Conservation (phyloP, 2,113 vertebrate species). For the Thalassoma bifasciatum region DNA sequence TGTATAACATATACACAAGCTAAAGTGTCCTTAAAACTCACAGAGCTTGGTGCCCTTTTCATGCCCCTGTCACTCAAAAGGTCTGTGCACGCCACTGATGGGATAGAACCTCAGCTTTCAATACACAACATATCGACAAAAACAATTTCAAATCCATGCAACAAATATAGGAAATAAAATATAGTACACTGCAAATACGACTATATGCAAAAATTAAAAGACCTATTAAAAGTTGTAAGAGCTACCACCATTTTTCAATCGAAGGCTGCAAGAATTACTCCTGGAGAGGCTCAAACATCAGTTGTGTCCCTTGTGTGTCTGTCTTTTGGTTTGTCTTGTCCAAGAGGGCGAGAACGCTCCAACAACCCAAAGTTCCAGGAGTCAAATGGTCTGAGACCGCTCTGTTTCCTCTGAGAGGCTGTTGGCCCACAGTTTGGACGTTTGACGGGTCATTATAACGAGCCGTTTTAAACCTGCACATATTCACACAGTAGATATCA, state of each 20-base stretch:
- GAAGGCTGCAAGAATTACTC: conserved; percentile 22
- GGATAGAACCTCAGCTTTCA: too few relatives aligned
- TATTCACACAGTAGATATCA: background rate
- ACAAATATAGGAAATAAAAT: too few relatives aligned
- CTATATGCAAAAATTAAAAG: too few relatives aligned
- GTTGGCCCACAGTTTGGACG: conserved; percentile 12
- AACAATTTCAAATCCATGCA: too few relatives aligned
- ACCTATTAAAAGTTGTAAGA: too few relatives aligned
- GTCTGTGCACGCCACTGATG: too few relatives aligned
- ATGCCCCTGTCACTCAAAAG: too few relatives aligned
- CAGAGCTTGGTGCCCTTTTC: too few relatives aligned
- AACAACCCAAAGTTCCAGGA: conserved; percentile 13
- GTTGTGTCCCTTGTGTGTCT: conserved; percentile 36
- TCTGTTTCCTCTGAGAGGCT: conserved; percentile 19
- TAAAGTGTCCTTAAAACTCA: too few relatives aligned
- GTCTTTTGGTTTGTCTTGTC: conserved; percentile 36
- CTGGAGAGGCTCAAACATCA: conserved; percentile 20
- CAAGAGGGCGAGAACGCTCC: conserved; percentile 21
- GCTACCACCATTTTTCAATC: background rate
- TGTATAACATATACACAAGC: too few relatives aligned
- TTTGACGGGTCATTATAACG: conserved; percentile 3
- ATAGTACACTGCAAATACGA: too few relatives aligned
- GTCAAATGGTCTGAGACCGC: conserved; percentile 38
- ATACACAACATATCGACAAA: too few relatives aligned
- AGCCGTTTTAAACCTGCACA: background rate